Conservation (phyloP, 1,140 invertebrate species). For the Lasaia peninsularis region DNA sequence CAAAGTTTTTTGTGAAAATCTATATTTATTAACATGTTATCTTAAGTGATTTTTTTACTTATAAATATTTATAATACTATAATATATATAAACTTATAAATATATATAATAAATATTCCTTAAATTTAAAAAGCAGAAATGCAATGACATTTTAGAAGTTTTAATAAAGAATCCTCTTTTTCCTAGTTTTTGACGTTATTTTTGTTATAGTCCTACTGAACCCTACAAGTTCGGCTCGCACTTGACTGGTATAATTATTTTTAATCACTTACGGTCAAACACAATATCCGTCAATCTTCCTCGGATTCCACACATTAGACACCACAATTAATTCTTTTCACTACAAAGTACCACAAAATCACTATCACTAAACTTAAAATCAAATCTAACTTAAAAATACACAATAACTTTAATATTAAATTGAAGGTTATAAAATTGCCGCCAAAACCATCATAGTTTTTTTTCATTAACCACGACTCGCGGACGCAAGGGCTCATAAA, state of each 20-base stretch:
- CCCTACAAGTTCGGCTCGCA: too few relatives aligned
- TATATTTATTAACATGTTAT: too few relatives aligned
- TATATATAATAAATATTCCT: too few relatives aligned
- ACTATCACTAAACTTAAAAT: constrained; percentile 6
- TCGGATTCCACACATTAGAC: constrained; percentile 44
- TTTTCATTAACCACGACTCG: constrained; percentile 14
- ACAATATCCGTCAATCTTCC: constrained; percentile 25
- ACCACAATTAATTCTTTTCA: constrained; percentile 20
- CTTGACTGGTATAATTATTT: background rate
- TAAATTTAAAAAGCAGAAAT: too few relatives aligned
- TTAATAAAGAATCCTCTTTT: too few relatives aligned
- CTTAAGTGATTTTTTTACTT: too few relatives aligned
- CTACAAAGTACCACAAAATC: constrained; percentile 15
- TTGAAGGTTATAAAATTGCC: background rate
- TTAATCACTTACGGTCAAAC: constrained; percentile 34
- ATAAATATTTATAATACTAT: too few relatives aligned
- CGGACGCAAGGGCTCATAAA: constrained; percentile 40
- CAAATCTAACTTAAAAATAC: background rate
- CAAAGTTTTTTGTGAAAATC: too few relatives aligned
- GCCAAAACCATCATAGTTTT: background rate
- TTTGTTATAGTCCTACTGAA: too few relatives aligned
- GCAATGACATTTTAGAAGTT: too few relatives aligned
- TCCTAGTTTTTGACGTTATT: too few relatives aligned
- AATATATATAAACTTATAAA: too few relatives aligned
- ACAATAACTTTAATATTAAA: background rate